phyloP scores from a whole-genome alignment of 2,888 invertebrate genomes.

The Drosophila ezoana region DNA sequence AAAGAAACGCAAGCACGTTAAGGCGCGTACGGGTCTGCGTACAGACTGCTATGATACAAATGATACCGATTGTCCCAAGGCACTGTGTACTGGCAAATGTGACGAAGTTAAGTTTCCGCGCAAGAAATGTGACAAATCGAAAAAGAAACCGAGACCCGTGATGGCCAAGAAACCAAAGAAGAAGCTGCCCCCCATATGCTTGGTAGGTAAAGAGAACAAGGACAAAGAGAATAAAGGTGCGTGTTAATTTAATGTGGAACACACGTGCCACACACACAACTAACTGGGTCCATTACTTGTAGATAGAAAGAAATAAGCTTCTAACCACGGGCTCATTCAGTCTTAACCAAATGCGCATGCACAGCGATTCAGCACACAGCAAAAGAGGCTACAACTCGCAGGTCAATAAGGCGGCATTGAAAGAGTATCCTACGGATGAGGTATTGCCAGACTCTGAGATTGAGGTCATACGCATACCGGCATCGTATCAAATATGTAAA shows the following conservation, averaged over 20 bases:
- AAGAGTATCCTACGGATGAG: not conserved
- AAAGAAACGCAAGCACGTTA: slow-evolving; percentile 35
- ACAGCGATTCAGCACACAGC: slow-evolving; percentile 1
- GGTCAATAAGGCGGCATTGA: not conserved
- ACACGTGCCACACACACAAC: not conserved
- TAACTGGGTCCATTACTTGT: slow-evolving; percentile 23
- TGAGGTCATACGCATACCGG: slow-evolving; percentile 56
- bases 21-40: slow-evolving; percentile 34
- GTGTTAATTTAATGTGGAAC: too few species aligned
- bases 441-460: slow-evolving; percentile 2
- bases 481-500: slow-evolving; percentile 58
- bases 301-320: slow-evolving; percentile 73
- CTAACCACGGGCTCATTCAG: slow-evolving; percentile 1
- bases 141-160: too few species aligned
- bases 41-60: slow-evolving; percentile 41
- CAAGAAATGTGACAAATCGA: slow-evolving; percentile 54
- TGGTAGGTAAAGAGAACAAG: slow-evolving; percentile 3
- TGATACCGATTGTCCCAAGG: slow-evolving; percentile 4
- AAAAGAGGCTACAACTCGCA: slow-evolving; percentile 5
- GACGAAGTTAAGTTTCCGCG: slow-evolving; percentile 28
- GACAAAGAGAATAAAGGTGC: slow-evolving; percentile 35
- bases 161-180: slow-evolving; percentile 20
- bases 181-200: slow-evolving; percentile 33
- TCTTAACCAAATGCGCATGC: slow-evolving; percentile 33
- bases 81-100: slow-evolving; percentile 17